A percentile compares a stretch with the other conserved stretches of the same genome.
Conservation (phyloP, 2,888 invertebrate genomes). For the Tillus elongatus region DNA sequence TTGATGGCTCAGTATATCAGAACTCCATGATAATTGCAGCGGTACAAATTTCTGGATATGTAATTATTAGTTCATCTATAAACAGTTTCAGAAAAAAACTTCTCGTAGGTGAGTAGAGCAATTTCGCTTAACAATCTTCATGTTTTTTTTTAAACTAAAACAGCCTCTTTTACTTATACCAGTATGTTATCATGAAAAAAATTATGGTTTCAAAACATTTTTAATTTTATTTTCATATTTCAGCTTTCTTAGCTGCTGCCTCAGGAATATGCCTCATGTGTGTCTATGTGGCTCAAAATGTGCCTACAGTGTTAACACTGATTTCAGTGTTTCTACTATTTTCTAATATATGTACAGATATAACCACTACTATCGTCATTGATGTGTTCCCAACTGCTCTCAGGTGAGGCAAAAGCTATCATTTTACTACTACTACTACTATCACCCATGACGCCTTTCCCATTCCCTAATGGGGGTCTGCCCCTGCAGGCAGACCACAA, state of each 20-base stretch:
- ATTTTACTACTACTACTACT: neutral
- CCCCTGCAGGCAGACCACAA: too few species aligned
- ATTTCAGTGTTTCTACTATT: constrained; percentile 49
- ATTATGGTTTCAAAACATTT: too few species aligned
- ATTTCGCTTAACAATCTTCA: neutral
- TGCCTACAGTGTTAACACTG: constrained; percentile 33
- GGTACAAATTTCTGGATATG: constrained; percentile 22
- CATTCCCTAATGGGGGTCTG: too few species aligned
- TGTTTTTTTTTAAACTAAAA: neutral
- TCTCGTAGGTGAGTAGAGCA: constrained; percentile 22
- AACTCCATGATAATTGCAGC: constrained; percentile 24
- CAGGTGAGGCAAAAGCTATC: constrained; percentile 42
- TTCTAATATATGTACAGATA: constrained; percentile 50
- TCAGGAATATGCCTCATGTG: constrained; percentile 13
- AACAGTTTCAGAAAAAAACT: constrained; percentile 26
- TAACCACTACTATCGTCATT: constrained; percentile 55
- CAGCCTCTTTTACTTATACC: neutral
- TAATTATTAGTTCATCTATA: constrained; percentile 24
- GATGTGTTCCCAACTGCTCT: constrained; percentile 59
- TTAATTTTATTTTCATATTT: constrained; percentile 12
- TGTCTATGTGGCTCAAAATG: constrained; percentile 37
- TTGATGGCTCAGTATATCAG: constrained; percentile 25
- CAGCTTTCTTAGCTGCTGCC: constrained; percentile 14
- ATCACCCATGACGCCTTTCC: neutral
- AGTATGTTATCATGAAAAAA: too few species aligned